These are phyloP conservation scores for Staurois parvus DNA, from an alignment of 2,797 vertebrate species.

Conservation along the genomic window DNA sequence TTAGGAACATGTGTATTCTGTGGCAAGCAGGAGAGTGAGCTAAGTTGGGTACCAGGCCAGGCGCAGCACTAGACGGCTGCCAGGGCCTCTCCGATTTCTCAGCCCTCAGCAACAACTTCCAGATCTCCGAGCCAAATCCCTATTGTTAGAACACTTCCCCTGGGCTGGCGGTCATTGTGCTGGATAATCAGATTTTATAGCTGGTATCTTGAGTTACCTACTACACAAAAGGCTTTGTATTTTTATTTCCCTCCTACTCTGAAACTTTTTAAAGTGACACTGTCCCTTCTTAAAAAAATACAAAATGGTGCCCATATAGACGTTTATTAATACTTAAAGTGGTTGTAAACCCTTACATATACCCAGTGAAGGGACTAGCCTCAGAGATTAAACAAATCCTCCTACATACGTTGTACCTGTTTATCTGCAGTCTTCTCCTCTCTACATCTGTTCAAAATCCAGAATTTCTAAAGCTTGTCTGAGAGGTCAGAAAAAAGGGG, in stretches of 20 bases:
- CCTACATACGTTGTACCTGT: too few relatives aligned
- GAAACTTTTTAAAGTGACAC: too few relatives aligned
- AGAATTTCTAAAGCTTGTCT: too few relatives aligned
- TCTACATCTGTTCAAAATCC: too few relatives aligned
- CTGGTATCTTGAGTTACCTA: conserved; percentile 7
- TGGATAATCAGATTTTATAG: conserved; percentile 16
- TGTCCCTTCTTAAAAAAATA: too few relatives aligned
- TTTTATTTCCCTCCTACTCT: neutral
- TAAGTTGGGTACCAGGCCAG: conserved; percentile 35
- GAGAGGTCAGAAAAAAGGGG: too few relatives aligned
- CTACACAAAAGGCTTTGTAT: neutral
- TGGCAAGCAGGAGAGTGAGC: conserved; percentile 20
- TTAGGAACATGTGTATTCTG: conserved; percentile 50
- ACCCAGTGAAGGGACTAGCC: too few relatives aligned
- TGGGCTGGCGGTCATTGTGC: conserved; percentile 11
- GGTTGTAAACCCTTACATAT: too few relatives aligned
- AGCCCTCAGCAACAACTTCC: conserved; percentile 47
- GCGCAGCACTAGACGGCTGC: conserved; percentile 19
- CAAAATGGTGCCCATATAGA: too few relatives aligned
- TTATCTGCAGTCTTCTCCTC: too few relatives aligned
- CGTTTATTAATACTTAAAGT: too few relatives aligned
- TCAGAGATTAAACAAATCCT: too few relatives aligned
- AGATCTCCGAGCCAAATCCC: conserved; percentile 39
- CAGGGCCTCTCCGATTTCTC: conserved; percentile 48
- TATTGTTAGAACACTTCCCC: conserved; percentile 55